Evolutionary conservation across 2,113 vertebrate genomes (phyloP).

Genomic region (Spizaetus ornatus): DNA sequence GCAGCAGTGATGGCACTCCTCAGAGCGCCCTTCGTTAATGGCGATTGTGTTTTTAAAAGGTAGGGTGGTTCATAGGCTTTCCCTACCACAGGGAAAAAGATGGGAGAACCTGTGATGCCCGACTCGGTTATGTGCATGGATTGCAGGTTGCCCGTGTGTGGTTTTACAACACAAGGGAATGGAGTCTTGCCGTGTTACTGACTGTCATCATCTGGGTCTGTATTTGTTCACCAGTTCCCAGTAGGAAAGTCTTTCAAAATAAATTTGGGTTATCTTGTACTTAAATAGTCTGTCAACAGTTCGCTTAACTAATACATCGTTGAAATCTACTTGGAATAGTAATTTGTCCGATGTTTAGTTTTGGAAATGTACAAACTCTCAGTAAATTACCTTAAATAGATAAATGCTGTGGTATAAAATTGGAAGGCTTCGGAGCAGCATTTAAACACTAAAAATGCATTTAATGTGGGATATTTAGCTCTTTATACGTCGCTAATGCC

Average conservation of each 20-base stretch:
- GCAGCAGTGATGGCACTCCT: not conserved
- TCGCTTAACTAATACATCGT: not conserved
- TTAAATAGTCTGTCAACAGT: not conserved
- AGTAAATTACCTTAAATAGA: not conserved
- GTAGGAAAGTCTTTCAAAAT: not conserved
- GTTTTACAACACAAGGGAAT: rapidly evolving
- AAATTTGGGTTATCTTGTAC: not conserved
- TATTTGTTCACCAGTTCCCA: not conserved
- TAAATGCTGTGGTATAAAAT: not conserved
- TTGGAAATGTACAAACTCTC: not conserved
- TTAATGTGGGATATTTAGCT: not conserved
- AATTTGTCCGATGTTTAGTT: not conserved
- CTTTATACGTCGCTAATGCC: rapidly evolving
- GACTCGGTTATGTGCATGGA: rapidly evolving
- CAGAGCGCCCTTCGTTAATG: not conserved
- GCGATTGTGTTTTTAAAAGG: not conserved
- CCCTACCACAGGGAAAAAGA: rapidly evolving
- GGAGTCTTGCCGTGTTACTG: rapidly evolving
- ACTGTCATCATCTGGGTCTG: not conserved
- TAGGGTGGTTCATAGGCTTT: not conserved
- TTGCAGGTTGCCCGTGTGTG: not conserved
- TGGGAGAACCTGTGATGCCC: not conserved
- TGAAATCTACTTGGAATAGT: not conserved
- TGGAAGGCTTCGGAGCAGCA: not conserved
- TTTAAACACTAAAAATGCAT: not conserved